Evolutionary conservation across 1,140 invertebrate species (phyloP).

Genomic region (Anthonomus grandis): DNA sequence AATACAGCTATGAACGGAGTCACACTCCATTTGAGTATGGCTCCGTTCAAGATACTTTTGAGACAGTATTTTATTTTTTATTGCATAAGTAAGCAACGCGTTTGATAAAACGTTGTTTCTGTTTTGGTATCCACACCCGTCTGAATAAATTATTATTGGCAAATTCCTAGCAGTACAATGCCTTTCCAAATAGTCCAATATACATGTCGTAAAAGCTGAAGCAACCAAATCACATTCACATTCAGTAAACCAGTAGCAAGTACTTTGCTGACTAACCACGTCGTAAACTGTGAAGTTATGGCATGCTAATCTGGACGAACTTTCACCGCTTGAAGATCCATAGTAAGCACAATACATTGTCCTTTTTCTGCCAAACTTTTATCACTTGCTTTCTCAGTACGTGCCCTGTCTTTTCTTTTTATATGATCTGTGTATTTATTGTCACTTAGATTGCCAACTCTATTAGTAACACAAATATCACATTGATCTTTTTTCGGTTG

Average conservation of each 20-base stretch:
- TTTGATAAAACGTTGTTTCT: background rate
- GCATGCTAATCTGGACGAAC: background rate
- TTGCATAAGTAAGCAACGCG: background rate
- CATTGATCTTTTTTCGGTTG: too few relatives aligned
- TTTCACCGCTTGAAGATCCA: too few relatives aligned
- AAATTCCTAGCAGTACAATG: background rate
- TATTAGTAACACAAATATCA: too few relatives aligned
- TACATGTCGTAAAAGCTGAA: conserved; percentile 8
- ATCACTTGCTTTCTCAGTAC: background rate
- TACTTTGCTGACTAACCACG: background rate
- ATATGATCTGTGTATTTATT: too few relatives aligned
- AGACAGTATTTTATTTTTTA: background rate
- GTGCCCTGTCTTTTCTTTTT: background rate
- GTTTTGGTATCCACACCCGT: background rate
- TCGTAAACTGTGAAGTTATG: conserved; percentile 12
- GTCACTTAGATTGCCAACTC: too few relatives aligned
- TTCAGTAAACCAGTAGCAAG: conserved; percentile 10
- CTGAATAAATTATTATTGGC: background rate
- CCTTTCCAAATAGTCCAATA: background rate
- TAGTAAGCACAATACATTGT: background rate
- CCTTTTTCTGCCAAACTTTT: background rate
- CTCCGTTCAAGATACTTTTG: background rate
- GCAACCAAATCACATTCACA: background rate
- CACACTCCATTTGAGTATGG: background rate
- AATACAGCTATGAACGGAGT: too few relatives aligned